Evolutionary conservation across 1,140 invertebrate genomes (phyloP).

Genomic region (Ectropis grisescens): DNA sequence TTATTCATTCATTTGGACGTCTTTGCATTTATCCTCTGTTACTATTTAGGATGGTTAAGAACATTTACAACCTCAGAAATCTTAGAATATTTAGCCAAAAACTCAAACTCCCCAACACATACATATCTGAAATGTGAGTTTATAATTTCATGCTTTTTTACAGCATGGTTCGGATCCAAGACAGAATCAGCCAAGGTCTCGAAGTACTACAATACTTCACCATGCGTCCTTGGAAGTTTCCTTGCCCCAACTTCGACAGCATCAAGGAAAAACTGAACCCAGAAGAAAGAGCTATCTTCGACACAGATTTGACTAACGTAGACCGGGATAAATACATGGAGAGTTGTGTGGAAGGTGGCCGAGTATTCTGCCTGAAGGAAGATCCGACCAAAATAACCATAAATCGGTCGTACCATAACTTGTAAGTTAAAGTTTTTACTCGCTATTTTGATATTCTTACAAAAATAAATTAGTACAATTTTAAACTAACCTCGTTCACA

Average conservation of each 20-base stretch:
- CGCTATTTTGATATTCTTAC: too few species aligned
- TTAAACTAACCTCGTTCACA: too few species aligned
- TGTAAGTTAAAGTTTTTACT: slow-evolving; percentile 30
- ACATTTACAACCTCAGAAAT: too few species aligned
- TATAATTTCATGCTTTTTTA: slow-evolving; percentile 6
- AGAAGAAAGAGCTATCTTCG: slow-evolving; percentile 73
- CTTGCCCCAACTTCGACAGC: slow-evolving; percentile 54
- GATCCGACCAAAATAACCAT: slow-evolving; percentile 26
- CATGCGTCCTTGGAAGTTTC: slow-evolving; percentile 78
- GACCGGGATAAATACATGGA: slow-evolving; percentile 45
- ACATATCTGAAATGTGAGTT: too few species aligned
- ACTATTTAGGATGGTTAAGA: too few species aligned
- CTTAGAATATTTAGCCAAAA: too few species aligned
- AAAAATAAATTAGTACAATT: too few species aligned
- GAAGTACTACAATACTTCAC: slow-evolving; percentile 80
- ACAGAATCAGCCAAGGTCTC: slow-evolving; percentile 64
- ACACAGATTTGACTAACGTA: slow-evolving; percentile 61
- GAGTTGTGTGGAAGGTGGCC: slow-evolving; percentile 37
- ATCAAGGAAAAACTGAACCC: slow-evolving; percentile 70
- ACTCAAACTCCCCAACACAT: too few species aligned
- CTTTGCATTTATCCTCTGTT: too few species aligned
- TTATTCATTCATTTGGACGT: too few species aligned
- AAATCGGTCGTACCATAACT: slow-evolving; percentile 40
- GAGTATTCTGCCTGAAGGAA: slow-evolving; percentile 48
- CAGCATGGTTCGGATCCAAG: slow-evolving; percentile 71